Percentiles rank a stretch among this genome's conserved stretches.
phyloP scores from a whole-genome alignment of 2,888 invertebrate species.

The Ctenicera cuprea region DNA sequence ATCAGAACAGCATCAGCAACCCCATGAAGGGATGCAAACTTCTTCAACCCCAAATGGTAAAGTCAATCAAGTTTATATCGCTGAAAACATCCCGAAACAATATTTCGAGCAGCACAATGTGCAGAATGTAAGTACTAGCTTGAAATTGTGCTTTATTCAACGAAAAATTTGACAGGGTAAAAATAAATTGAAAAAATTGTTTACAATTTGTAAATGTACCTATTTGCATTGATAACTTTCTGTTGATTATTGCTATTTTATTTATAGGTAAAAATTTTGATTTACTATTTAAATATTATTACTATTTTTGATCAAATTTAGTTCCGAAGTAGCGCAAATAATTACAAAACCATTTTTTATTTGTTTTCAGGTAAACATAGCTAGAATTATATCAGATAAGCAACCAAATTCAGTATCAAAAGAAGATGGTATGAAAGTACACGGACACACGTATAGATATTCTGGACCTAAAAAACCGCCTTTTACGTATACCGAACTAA shows the following conservation, averaged over 20 bases:
- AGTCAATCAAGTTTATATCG: constrained; percentile 49
- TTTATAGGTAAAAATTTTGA: too few relatives aligned
- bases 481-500: constrained; percentile 93
- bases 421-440: constrained; percentile 46
- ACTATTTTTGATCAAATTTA: too few relatives aligned
- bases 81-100: constrained; percentile 53
- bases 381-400: constrained; percentile 50
- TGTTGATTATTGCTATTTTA: too few relatives aligned
- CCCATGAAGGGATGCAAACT: background rate
- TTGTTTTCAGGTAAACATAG: constrained; percentile 49
- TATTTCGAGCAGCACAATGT: constrained; percentile 58
- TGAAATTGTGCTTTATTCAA: too few relatives aligned
- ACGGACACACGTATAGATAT: constrained; percentile 62
- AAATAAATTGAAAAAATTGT: too few relatives aligned
- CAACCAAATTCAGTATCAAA: constrained; percentile 35
- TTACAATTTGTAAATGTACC: too few relatives aligned
- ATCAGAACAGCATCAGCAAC: constrained; percentile 4
- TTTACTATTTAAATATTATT: too few relatives aligned
- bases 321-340: too few relatives aligned
- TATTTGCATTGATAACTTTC: too few relatives aligned
- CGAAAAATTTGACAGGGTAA: too few relatives aligned
- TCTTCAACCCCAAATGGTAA: constrained; percentile 29
- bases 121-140: constrained; percentile 55
- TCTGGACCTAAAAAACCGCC: constrained; percentile 86
- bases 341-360: background rate